Evolutionary conservation across 2,888 invertebrate species (phyloP).

Genomic region (Drosophila austrosaltans): DNA sequence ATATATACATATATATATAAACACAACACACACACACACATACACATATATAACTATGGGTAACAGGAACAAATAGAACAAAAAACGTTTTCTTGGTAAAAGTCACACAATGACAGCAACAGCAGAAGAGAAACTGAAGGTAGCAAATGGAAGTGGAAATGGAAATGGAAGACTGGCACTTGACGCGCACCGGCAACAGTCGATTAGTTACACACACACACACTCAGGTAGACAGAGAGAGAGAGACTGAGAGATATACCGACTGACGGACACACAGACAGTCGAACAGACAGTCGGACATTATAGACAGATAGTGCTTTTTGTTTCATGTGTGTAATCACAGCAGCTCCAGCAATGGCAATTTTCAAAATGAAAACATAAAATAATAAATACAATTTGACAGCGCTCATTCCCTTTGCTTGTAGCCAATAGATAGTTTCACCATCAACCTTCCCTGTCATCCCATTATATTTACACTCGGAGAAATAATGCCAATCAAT

Average conservation of each 20-base stretch:
- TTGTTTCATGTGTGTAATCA: slow-evolving; percentile 52
- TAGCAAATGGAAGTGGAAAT: slow-evolving; percentile 9
- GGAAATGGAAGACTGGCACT: slow-evolving; percentile 55
- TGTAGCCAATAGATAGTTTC: slow-evolving; percentile 52
- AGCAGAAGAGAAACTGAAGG: slow-evolving; percentile 29
- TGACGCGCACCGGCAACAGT: slow-evolving; percentile 76
- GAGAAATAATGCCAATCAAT: not conserved
- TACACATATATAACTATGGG: slow-evolving; percentile 21
- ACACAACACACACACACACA: slow-evolving; percentile 26
- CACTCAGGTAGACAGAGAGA: not conserved
- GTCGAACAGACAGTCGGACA: slow-evolving; percentile 49
- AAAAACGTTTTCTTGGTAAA: slow-evolving; percentile 46
- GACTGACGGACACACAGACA: slow-evolving; percentile 15
- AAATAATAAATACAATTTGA: slow-evolving; percentile 82
- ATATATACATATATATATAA: slow-evolving; percentile 8
- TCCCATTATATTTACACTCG: not conserved
- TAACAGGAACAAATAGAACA: slow-evolving; percentile 26
- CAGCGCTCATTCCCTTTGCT: slow-evolving; percentile 55
- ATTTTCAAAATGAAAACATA: slow-evolving; percentile 81
- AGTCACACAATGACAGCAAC: slow-evolving; percentile 57
- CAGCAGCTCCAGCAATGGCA: slow-evolving; percentile 61
- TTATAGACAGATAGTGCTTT: slow-evolving; percentile 72
- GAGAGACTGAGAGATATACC: slow-evolving; percentile 19
- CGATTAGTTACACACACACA: slow-evolving; percentile 61
- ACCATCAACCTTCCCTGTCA: not conserved